Evolutionary conservation across 2,888 invertebrate genomes (phyloP), one percentile per base, ranked within the genome.

Genomic region (Euphydryas editha): DNA sequence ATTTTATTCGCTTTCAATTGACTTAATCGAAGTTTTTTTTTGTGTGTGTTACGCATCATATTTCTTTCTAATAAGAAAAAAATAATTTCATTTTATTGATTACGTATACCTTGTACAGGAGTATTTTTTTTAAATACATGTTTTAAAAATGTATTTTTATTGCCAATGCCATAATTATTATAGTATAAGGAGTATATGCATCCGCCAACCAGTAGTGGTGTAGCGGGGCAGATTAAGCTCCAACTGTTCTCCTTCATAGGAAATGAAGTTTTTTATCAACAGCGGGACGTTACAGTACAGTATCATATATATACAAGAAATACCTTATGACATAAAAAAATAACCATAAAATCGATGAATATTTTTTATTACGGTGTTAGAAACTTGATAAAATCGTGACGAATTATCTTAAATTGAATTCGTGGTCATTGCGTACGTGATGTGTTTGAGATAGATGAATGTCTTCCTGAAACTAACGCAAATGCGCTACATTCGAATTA

Each of bases 321-420:
- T 39, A 13, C 36, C 11, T 56, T 49, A 13, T 63, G 49, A 58
- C 39, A 58, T 49, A 63, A 46, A 21, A 57, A 62, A 49, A 49
- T 21, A 30, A 63, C 18, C 36, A 58, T 42, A 42, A 63, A 58
- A 57, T 15, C 37, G 55, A 67, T 24, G n/a, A 24, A 24, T 58
- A 64, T 65, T 55, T 69, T 68, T 67, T 60, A 63, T 70, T 69
- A 65, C 58, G 55, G 59, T 64, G 67, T 67, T 57, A 49, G 65
- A 67, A 71, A 75, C 67, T 59, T 66, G 69, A 63, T 71, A 67
- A 65, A 72, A 59, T 75, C 77, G 76, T 78, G 76, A 76, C 76
- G 73, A 76, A 75, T 73, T 65, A 73, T 69, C 68, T 65, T 57
- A 71, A 75, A 78, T 78, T 72, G 75, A 75, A 76, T 75, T 75